Evolutionary conservation across 2,888 invertebrate species (phyloP).

Genomic region (Spilosoma lubricipeda): DNA sequence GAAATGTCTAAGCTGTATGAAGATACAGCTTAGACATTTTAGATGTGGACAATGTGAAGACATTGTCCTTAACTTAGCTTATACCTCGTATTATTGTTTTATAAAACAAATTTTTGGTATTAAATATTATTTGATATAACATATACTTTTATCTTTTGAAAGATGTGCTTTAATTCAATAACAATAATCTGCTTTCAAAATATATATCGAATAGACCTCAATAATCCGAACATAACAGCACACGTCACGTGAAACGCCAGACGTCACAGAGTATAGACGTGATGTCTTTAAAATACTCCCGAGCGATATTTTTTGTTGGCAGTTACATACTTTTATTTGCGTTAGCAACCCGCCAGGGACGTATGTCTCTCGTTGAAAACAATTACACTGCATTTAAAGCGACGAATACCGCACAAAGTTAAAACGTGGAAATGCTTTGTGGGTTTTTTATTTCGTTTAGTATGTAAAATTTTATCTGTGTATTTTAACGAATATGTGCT

Average conservation of each 20-base stretch:
- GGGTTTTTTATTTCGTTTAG: constrained; percentile 28
- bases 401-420: constrained; percentile 42
- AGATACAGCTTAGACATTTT: no score
- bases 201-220: neutral
- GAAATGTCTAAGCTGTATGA: no score
- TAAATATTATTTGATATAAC: no score
- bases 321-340: constrained; percentile 51
- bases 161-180: no score
- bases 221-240: neutral
- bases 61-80: no score
- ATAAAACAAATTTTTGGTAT: no score
- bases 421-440: constrained; percentile 49
- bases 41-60: no score
- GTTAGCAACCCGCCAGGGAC: constrained; percentile 37
- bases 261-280: constrained; percentile 14
- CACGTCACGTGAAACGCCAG: constrained; percentile 19
- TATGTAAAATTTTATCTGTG: constrained; percentile 31
- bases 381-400: constrained; percentile 51
- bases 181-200: neutral
- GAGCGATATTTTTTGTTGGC: constrained; percentile 40
- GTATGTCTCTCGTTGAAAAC: constrained; percentile 49
- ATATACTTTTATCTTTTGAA: no score
- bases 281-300: constrained; percentile 47
- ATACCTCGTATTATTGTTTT: no score
- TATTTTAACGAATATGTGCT: constrained; percentile 20